Evolutionary conservation across 2,888 invertebrate genomes (phyloP), one percentile per base, ranked within the genome.

Genomic region (Strigamia transsilvanica): DNA sequence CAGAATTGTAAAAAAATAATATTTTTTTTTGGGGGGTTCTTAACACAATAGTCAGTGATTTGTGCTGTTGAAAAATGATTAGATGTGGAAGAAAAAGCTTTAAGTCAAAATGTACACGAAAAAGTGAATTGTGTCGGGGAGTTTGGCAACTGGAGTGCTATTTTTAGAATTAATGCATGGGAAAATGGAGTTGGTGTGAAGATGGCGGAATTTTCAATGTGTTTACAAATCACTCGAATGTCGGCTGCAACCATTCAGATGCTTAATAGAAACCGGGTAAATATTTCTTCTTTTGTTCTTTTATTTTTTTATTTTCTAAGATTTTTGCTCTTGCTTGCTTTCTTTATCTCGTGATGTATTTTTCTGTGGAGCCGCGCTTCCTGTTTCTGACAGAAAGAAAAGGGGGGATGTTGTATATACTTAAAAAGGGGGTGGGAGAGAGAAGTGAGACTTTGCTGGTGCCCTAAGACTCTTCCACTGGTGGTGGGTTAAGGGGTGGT

Each of bases 151-250:
- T 73, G 15, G 23, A 73, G 73, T 73, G 73, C 27, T 73, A 73
- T 73, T 73, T 73, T 73, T 73, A 73, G 73, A 73, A 27, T 73
- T 73, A 73, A 73, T 73, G 73, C 73, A 73, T 73, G 73, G 73
- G 73, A 73, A 73, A 73, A 73, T 73, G 73, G 73, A 73, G 73
- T 73, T 73, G 73, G 73, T 73, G 73, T 73, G 73, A 32, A 73
- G 73, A 73, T 73, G 73, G 73, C 73, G 73, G 73, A 73, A 73
- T 73, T 73, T 73, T 73, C 73, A 73, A 27, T 73, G 27, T 73
- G 73, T 73, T 73, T 73, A 73, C 73, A 73, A 73, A 32, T 73
- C 73, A 73, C 73, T 73, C 73, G 27, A 73, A 73, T 15, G 27
- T 23, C 12, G n/a, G 27, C 32, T 73, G 15, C n/a, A 27, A 73